Percentiles rank a stretch among this genome's conserved stretches.
These are phyloP conservation scores for Platalea minor DNA, from an alignment of 2,797 vertebrate species.

Conservation along the genomic window DNA sequence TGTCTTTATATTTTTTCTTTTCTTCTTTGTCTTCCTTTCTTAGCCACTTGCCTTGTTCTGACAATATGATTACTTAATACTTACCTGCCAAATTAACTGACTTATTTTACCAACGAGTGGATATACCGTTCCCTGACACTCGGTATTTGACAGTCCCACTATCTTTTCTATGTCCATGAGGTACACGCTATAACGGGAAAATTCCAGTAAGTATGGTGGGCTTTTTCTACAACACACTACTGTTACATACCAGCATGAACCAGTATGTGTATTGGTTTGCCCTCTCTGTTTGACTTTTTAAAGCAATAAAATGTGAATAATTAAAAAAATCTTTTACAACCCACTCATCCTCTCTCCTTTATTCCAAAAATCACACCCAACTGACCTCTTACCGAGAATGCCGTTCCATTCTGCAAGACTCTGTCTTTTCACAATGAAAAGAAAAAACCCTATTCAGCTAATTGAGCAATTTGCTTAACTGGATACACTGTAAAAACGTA, in stretches of 20 bases:
- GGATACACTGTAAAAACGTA: constrained; percentile 48
- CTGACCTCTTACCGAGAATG: constrained; percentile 49
- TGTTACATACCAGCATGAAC: constrained; percentile 43
- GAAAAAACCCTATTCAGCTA: constrained; percentile 46
- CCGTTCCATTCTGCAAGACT: constrained; percentile 41
- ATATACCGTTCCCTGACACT: constrained; percentile 74
- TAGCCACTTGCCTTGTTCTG: constrained; percentile 69
- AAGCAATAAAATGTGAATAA: constrained; percentile 65
- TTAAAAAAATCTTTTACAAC: constrained; percentile 55
- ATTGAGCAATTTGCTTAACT: constrained; percentile 64
- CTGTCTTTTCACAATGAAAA: constrained; percentile 56
- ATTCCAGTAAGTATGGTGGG: constrained; percentile 39
- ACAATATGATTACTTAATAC: constrained; percentile 80
- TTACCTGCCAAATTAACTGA: constrained; percentile 82
- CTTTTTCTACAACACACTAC: not conserved
- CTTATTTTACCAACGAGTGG: constrained; percentile 80
- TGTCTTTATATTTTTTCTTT: constrained; percentile 43
- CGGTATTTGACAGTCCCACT: constrained; percentile 64
- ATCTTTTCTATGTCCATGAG: constrained; percentile 66
- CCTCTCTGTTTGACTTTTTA: constrained; percentile 58
- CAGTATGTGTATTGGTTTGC: constrained; percentile 21
- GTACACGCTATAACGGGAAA: constrained; percentile 41
- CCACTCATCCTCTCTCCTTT: constrained; percentile 58
- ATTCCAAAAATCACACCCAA: constrained; percentile 55
- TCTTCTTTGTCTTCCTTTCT: constrained; percentile 73